These are phyloP conservation scores for Chesias legatella DNA, from an alignment of 2,888 invertebrate species.

Conservation along the genomic window DNA sequence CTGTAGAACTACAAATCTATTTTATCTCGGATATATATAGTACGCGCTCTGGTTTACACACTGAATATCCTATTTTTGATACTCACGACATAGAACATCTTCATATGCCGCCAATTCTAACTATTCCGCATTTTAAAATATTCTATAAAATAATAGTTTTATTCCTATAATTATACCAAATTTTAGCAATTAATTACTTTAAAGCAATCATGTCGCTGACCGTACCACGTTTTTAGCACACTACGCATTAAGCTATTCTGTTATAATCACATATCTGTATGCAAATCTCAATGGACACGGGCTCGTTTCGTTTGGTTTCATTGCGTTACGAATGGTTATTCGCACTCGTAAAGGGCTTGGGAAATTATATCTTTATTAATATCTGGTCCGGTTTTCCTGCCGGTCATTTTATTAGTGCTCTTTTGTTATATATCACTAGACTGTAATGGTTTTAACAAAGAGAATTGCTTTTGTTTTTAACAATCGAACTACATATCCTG, in stretches of 20 bases:
- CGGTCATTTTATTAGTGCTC: slow-evolving; percentile 46
- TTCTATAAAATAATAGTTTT: too few species aligned
- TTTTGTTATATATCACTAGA: slow-evolving; percentile 32
- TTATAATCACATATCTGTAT: slow-evolving; percentile 68
- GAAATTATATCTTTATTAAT: slow-evolving; percentile 64
- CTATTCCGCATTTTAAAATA: too few species aligned
- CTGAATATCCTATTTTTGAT: too few species aligned
- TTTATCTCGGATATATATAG: too few species aligned
- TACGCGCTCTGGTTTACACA: too few species aligned
- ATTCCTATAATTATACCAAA: too few species aligned
- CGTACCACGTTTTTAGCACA: slow-evolving; percentile 25
- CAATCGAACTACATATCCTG: slow-evolving; percentile 7
- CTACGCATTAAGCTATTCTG: slow-evolving; percentile 45
- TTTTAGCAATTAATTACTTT: too few species aligned
- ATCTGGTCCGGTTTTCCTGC: slow-evolving; percentile 39
- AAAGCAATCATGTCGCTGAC: too few species aligned
- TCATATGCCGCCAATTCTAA: too few species aligned
- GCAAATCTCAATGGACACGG: slow-evolving; percentile 67
- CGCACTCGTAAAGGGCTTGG: slow-evolving; percentile 48
- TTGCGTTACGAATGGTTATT: slow-evolving; percentile 61
- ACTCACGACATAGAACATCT: too few species aligned
- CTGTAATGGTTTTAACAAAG: not conserved
- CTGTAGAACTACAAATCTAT: too few species aligned
- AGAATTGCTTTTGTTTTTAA: slow-evolving; percentile 20
- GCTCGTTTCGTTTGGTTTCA: slow-evolving; percentile 58